phyloP scores from a whole-genome alignment of 2,888 invertebrate species.

The Patella pellucida region DNA sequence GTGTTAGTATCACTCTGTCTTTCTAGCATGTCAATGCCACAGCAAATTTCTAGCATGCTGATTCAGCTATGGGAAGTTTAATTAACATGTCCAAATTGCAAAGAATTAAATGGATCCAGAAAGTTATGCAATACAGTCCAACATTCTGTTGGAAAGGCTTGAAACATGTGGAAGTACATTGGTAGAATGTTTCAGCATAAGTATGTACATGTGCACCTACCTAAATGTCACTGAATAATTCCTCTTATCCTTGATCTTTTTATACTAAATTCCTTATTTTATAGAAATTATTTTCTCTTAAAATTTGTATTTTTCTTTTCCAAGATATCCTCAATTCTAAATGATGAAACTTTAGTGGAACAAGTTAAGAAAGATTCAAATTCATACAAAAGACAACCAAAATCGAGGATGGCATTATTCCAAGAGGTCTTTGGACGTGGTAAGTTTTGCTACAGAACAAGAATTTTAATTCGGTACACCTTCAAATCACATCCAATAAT shows the following conservation, averaged over 20 bases:
- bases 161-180: not conserved
- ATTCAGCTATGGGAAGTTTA: no score
- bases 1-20: no score
- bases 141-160: not conserved
- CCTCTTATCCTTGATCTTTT: no score
- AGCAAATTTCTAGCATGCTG: no score
- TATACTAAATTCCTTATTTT: not conserved
- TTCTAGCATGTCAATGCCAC: no score
- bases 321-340: slow-evolving; percentile 67
- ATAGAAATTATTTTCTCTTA: slow-evolving; percentile 1
- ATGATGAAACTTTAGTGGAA: slow-evolving; percentile 77
- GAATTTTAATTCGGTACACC: no score
- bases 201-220: slow-evolving; percentile 1
- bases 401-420: slow-evolving; percentile 77
- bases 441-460: slow-evolving; percentile 38
- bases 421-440: slow-evolving; percentile 84
- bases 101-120: no score
- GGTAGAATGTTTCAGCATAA: not conserved
- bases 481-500: no score
- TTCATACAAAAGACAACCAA: slow-evolving; percentile 71
- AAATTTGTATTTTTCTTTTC: slow-evolving; percentile 13
- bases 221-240: not conserved
- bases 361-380: slow-evolving; percentile 79
- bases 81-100: no score
- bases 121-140: not conserved